Evolutionary conservation across 53 echinoderm and acorn worm genomes (phyloP), one percentile per base, ranked within the genome.

Genomic region (Hippasteria phrygiana): DNA sequence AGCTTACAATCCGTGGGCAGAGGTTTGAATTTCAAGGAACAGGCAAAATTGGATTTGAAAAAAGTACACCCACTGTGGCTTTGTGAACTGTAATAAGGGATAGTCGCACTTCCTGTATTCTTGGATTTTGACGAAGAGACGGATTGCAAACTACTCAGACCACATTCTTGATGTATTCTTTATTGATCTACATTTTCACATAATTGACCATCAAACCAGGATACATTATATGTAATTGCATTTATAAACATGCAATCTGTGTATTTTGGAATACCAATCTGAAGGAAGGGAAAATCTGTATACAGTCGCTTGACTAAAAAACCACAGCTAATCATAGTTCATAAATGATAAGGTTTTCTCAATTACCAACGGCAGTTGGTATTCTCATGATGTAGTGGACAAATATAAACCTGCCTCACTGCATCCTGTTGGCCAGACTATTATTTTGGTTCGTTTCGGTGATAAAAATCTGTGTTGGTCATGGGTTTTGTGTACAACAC

Each of bases 41-140:
- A 8, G 8, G 62, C 59, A 83, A 39, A 35, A 31, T 62, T 22
- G 45, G 41, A 62, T 56, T 10, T 27, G 31, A 2, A n/a, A 31
- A 62, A 20, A 43, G 67, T 33, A 64, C 83, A 66, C 83, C 83
- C 83, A 83, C 83, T 66, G 63, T 47, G 67, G 83, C 65, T 83
- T 66, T 20, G 43, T 40, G 29, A 7, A 33, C 18, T 31, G 17
- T 27, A 31, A 47, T 66, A 29, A 67, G 0, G 83, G 67, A 66
- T 45, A 29, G n/a, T 28, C 10, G 4, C 29, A 67, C 83, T 83
- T 83, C 83, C 83, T 83, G 83, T 83, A 31, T 83, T 83, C 83
- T 67, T 2, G 34, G 83, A 83, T 65, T 65, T 32, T 24, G 7
- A 13, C 51, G 32, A 51, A 48, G 50, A 3, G 4, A n/a, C 14